phyloP scores from a whole-genome alignment of 2,113 vertebrate species.

The Phainopepla nitens region DNA sequence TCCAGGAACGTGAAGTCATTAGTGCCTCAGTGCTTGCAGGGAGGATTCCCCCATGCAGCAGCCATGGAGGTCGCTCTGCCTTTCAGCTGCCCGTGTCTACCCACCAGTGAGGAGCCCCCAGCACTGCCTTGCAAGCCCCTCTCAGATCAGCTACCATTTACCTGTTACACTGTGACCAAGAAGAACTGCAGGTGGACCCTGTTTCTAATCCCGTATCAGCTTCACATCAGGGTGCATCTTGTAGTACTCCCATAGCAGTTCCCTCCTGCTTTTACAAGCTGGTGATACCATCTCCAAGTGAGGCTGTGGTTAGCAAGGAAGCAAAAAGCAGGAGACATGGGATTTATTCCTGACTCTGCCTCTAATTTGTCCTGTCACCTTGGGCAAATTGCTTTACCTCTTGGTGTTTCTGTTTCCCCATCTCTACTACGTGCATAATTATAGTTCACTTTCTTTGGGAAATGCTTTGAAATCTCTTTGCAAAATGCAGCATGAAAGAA shows the following conservation, averaged over 20 bases:
- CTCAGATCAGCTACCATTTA: not conserved
- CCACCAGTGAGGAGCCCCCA: not conserved
- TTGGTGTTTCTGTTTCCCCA: not conserved
- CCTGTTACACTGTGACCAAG: not conserved
- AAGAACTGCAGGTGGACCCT: not conserved
- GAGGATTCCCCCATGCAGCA: not conserved
- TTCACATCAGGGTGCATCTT: not conserved
- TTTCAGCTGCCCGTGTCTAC: not conserved
- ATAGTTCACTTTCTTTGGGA: conserved; percentile 17
- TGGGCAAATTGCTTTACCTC: conserved; percentile 16
- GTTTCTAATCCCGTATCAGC: not conserved
- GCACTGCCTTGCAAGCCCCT: not conserved
- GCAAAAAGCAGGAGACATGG: not conserved
- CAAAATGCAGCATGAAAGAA: not conserved
- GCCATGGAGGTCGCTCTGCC: not conserved
- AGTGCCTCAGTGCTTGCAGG: not conserved
- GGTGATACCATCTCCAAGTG: not conserved
- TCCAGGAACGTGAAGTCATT: fast-evolving
- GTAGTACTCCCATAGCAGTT: not conserved
- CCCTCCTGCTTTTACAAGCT: not conserved
- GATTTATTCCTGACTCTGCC: conserved; percentile 10
- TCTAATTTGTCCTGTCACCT: conserved; percentile 42
- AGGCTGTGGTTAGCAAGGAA: not conserved
- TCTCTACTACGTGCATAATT: conserved; percentile 22
- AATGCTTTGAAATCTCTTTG: conserved; percentile 27